These are phyloP conservation scores for Melanotus villosus DNA, from an alignment of 2,888 invertebrate species.

Conservation along the genomic window DNA sequence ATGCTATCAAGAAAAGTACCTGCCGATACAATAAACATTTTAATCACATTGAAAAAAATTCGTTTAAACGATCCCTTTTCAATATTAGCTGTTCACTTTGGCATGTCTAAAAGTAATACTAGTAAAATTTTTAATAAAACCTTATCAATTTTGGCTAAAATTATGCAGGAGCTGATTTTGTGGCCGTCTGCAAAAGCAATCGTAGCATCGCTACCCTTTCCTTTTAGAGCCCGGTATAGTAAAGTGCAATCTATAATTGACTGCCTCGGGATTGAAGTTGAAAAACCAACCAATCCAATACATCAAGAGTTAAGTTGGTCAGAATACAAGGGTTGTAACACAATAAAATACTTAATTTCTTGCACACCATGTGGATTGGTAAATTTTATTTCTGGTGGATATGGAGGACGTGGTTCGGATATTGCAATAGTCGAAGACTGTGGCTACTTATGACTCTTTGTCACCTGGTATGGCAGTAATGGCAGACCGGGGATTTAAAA, in stretches of 20 bases:
- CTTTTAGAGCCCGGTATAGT: constrained; percentile 50
- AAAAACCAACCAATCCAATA: constrained; percentile 60
- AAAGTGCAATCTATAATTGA: constrained; percentile 60
- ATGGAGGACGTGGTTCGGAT: constrained; percentile 34
- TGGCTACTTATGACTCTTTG: background rate
- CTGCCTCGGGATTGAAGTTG: constrained; percentile 62
- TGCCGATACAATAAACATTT: background rate
- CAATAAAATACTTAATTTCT: constrained; percentile 53
- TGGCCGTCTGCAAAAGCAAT: constrained; percentile 37
- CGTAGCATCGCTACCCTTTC: constrained; percentile 43
- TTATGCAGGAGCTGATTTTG: constrained; percentile 9
- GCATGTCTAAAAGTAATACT: constrained; percentile 16
- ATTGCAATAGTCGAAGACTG: background rate
- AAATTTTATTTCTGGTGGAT: constrained; percentile 48
- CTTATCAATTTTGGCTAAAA: background rate
- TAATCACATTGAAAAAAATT: background rate
- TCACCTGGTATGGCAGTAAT: background rate
- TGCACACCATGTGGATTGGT: constrained; percentile 52
- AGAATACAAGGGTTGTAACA: constrained; percentile 55
- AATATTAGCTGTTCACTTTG: constrained; percentile 5
- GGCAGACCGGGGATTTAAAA: background rate
- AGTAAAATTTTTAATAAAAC: constrained; percentile 41
- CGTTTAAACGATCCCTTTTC: background rate
- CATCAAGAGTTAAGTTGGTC: constrained; percentile 62
- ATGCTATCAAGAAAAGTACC: no score